These are phyloP conservation scores for Drosophila borborema DNA, from an alignment of 2,888 invertebrate genomes.

Conservation along the genomic window DNA sequence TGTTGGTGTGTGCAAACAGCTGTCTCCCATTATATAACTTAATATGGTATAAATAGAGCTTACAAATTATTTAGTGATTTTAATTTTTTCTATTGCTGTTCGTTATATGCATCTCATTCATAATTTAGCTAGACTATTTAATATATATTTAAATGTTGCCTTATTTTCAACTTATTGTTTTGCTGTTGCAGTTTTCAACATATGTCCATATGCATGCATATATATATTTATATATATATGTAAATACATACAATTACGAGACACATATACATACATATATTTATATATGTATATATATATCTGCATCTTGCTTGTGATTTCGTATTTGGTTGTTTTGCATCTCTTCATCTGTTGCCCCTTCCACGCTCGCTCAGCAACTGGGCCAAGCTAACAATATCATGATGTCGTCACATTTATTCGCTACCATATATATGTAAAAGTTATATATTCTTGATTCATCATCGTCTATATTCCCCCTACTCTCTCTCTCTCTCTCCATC, in stretches of 20 bases:
- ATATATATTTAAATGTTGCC: conserved; percentile 61
- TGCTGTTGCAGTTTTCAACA: conserved; percentile 58
- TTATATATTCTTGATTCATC: conserved; percentile 16
- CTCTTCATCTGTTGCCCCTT: conserved; percentile 19
- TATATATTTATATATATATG: background rate
- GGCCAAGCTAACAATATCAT: conserved; percentile 32
- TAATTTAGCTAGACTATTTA: conserved; percentile 65
- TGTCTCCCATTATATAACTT: conserved; percentile 48
- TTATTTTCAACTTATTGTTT: conserved; percentile 76
- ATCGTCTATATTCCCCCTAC: conserved; percentile 8
- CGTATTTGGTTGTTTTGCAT: conserved; percentile 62
- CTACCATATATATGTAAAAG: conserved; percentile 5
- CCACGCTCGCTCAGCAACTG: conserved; percentile 25
- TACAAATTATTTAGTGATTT: conserved; percentile 69
- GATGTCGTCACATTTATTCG: conserved; percentile 11
- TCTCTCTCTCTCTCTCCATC: background rate
- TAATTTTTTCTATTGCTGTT: conserved; percentile 56
- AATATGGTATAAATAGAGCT: conserved; percentile 64
- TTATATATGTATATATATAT: background rate
- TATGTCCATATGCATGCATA: background rate
- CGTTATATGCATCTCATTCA: conserved; percentile 34
- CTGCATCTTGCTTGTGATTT: conserved; percentile 43
- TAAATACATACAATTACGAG: background rate
- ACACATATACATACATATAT: background rate
- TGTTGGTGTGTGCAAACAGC: conserved; percentile 33